Conservation (phyloP, 2,888 invertebrate species). For the Leptopilina myrica region DNA sequence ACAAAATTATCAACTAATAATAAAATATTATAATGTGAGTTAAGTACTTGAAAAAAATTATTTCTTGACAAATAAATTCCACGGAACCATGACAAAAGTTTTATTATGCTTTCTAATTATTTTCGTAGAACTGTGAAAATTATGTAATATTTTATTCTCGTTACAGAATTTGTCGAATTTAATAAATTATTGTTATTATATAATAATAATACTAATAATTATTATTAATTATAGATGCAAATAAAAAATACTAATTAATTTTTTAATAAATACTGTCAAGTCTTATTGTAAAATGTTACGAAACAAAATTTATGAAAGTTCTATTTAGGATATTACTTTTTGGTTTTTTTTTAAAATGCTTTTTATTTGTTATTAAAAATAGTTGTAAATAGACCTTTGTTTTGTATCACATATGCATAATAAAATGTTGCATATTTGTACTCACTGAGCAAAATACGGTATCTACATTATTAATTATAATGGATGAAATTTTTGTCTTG, state of each 20-base stretch:
- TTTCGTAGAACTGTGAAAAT: no score
- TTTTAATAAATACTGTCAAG: no score
- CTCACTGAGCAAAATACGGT: conserved; percentile 20
- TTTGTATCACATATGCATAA: background rate
- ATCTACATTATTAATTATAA: background rate
- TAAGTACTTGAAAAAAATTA: conserved; percentile 5
- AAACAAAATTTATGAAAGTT: background rate
- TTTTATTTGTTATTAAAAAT: background rate
- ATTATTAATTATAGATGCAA: no score
- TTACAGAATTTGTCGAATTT: no score
- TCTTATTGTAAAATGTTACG: background rate
- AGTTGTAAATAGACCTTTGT: background rate
- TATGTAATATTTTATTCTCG: no score
- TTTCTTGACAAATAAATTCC: background rate
- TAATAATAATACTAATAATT: no score
- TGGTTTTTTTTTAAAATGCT: background rate
- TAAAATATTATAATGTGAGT: conserved; percentile 7
- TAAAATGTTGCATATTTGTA: conserved; percentile 17
- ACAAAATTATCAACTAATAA: background rate
- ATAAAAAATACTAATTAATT: background rate
- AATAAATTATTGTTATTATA: no score
- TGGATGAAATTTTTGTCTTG: background rate
- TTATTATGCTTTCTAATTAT: background rate
- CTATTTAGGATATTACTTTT: background rate
- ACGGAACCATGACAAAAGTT: background rate